These are phyloP conservation scores for Cataglyphis rosenhaueri DNA, from an alignment of 2,888 invertebrate species.

Conservation along the genomic window DNA sequence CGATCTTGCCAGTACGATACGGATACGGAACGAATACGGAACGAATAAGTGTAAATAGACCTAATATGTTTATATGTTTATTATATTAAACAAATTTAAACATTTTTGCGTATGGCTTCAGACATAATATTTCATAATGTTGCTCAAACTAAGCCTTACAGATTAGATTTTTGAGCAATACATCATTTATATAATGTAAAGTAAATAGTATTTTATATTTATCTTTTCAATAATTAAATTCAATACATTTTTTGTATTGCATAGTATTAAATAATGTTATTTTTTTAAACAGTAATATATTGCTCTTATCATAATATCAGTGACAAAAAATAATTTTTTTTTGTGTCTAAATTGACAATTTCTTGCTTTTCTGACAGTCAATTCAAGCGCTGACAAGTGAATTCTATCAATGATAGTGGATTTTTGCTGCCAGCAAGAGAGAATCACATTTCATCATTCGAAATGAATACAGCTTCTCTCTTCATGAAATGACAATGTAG, in stretches of 20 bases:
- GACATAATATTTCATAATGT: background rate
- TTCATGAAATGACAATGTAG: conserved; percentile 5
- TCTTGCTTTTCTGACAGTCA: background rate
- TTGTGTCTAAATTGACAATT: conserved; percentile 14
- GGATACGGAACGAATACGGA: no score
- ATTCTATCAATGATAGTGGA: conserved; percentile 13
- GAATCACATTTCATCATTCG: conserved; percentile 29
- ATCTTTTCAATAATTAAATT: background rate
- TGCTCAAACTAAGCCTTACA: background rate
- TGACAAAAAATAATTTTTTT: conserved; percentile 1
- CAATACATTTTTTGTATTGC: background rate
- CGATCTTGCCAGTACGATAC: no score
- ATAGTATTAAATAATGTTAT: background rate
- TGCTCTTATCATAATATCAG: background rate
- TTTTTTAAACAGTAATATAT: background rate
- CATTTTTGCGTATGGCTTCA: background rate
- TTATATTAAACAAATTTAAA: conserved; percentile 16
- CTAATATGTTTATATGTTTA: background rate
- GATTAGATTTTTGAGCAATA: background rate
- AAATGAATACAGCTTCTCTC: conserved; percentile 27
- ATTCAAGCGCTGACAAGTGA: conserved; percentile 26
- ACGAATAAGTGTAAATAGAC: no score
- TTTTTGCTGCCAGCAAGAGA: conserved; percentile 20
- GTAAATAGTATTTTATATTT: background rate
- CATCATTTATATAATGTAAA: background rate